Evolutionary conservation across 2,113 vertebrate genomes (phyloP).

Genomic region (Microtus richardsoni): DNA sequence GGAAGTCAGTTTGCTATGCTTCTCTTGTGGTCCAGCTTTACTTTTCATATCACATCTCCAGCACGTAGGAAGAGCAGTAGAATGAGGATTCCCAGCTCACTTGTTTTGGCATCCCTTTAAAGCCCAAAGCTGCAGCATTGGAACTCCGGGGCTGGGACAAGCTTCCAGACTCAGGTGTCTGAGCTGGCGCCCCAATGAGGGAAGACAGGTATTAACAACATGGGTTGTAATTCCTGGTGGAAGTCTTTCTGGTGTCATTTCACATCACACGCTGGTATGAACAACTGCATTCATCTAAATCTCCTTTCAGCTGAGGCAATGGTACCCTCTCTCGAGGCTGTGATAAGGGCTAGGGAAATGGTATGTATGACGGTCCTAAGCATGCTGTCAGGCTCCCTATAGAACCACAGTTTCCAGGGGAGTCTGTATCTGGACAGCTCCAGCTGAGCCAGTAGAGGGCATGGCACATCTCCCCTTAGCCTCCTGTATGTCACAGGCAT

Average conservation of each 20-base stretch:
- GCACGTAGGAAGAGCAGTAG: not conserved
- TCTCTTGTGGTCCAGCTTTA: not conserved
- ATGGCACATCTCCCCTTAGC: not conserved
- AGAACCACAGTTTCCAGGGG: not conserved
- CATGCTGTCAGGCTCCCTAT: not conserved
- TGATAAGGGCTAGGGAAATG: not conserved
- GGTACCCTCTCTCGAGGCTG: not conserved
- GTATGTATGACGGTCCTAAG: not conserved
- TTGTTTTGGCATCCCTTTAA: not conserved
- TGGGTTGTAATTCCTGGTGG: constrained; percentile 21
- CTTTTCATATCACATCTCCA: not conserved
- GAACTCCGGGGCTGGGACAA: not conserved
- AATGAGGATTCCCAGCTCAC: not conserved
- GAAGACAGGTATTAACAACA: not conserved
- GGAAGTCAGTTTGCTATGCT: not conserved
- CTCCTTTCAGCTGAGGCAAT: not conserved
- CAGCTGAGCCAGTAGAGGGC: not conserved
- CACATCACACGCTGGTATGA: not conserved
- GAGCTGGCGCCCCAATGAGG: not conserved
- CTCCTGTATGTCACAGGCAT: not conserved
- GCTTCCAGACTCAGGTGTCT: constrained; percentile 7
- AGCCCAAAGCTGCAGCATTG: not conserved
- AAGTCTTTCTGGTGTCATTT: constrained; percentile 36
- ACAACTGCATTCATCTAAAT: not conserved
- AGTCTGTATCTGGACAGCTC: not conserved